Percentiles rank a stretch among this genome's conserved stretches.
Conservation (phyloP, 1,140 invertebrate genomes). For the Drosophila kanapiae region DNA sequence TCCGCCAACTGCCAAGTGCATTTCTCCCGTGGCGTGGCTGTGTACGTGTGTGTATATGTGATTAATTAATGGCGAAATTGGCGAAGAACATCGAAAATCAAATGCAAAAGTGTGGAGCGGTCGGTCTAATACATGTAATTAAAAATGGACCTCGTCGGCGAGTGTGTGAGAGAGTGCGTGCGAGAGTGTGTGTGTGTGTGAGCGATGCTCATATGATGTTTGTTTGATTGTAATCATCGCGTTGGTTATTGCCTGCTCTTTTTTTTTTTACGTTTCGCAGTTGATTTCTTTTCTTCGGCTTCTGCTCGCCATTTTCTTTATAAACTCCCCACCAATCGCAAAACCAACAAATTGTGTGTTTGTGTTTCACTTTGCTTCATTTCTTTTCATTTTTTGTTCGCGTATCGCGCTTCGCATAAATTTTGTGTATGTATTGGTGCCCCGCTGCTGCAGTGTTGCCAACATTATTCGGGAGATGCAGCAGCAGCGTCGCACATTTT, state of each 20-base stretch:
- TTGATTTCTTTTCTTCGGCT: conserved; percentile 33
- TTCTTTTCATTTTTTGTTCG: conserved; percentile 53
- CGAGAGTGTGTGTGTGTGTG: conserved; percentile 33
- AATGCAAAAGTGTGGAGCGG: conserved; percentile 48
- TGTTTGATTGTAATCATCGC: conserved; percentile 46
- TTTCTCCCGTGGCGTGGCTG: conserved; percentile 45
- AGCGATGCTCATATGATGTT: conserved; percentile 41
- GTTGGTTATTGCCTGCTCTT: conserved; percentile 37
- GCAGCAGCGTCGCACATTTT: conserved; percentile 47
- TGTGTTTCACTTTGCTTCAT: conserved; percentile 55
- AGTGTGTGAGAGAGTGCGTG: conserved; percentile 26
- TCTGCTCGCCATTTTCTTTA: conserved; percentile 47
- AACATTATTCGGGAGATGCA: conserved; percentile 63
- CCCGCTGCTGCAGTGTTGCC: conserved; percentile 72
- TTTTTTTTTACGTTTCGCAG: conserved; percentile 20
- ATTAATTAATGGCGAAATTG: conserved; percentile 70
- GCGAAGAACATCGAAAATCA: conserved; percentile 43
- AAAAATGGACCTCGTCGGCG: conserved; percentile 63
- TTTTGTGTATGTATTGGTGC: conserved; percentile 80
- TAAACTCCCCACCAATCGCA: conserved; percentile 14
- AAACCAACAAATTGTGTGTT: conserved; percentile 35
- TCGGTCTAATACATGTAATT: conserved; percentile 68
- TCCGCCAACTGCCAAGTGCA: conserved; percentile 63
- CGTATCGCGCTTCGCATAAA: conserved; percentile 68
- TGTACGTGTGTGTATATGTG: conserved; percentile 44